Base-by-base conservation (phyloP, 2,113 vertebrate species). In the Rhodinocichla rosea region DNA sequence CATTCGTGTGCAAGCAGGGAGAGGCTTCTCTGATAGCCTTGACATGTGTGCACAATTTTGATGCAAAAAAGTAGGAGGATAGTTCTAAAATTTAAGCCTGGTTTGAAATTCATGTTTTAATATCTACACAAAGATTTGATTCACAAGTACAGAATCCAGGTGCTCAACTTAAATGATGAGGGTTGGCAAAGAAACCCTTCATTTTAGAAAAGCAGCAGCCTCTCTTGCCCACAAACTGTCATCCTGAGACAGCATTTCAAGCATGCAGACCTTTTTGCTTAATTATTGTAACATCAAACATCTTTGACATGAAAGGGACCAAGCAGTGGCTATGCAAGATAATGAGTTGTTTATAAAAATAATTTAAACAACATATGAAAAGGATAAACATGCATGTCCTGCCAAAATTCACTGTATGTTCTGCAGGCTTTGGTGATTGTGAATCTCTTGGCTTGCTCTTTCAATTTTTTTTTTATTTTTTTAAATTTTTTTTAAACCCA, bases 251-350 rank as follows among this genome's bases (percentile, higher is more conserved):
- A 12, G 39, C 64, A 68, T 89, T 65, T 95, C 87, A 81, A 92
- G 83, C 82, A 78, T 85, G 79, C 76, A 91, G 37, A 94, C 63
- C 80, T 80, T 91, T 93, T 87, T 74, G 68, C 95, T 97, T 95
- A 96, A 96, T 94, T 95, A 94, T 83, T 90, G 86, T 92, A 86
- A 91, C 95, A 94, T 96, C 95, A 83, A 70, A 97, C 88, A 28
- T 87, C 73, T 94, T 90, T 10, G 40, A 90, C 96, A 82, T 95
- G 80, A 97, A 97, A 96, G 90, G 52, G 83, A 86, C 75, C 89
- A 89, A 96, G 96, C 90, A 97, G 91, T 97, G 96, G 90, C 94
- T 97, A 60, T 88, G 85, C 81, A 53, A 97, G 94, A 96, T 94
- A 97, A 97, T 97, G 90, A 79, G 62, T 95, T 96, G 63, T 96